Conservation (phyloP, 2,888 invertebrate species). For the Eubasilissa splendida region DNA sequence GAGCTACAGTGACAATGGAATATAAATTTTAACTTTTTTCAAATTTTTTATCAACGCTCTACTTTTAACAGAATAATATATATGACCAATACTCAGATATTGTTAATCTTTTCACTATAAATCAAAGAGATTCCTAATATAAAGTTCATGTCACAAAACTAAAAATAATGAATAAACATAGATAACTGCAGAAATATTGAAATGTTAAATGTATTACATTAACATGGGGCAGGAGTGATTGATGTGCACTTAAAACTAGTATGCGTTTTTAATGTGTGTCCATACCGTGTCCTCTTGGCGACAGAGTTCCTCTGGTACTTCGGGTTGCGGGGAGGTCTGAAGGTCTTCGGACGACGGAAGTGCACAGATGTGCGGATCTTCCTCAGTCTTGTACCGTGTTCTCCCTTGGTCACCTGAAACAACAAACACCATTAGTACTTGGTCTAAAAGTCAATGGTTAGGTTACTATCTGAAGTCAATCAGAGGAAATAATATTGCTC, state of each 20-base stretch:
- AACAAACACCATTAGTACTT: slow-evolving; percentile 24
- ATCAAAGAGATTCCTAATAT: slow-evolving; percentile 76
- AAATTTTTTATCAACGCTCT: too few relatives aligned
- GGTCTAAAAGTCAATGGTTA: background rate
- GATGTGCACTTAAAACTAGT: background rate
- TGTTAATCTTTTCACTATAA: slow-evolving; percentile 61
- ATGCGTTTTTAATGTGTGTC: background rate
- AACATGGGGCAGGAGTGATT: background rate
- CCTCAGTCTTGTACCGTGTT: slow-evolving; percentile 88
- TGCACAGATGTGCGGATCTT: slow-evolving; percentile 96
- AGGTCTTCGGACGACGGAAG: slow-evolving; percentile 95
- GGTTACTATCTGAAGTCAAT: slow-evolving; percentile 49
- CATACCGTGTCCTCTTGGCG: slow-evolving; percentile 91
- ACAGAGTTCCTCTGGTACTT: slow-evolving; percentile 97
- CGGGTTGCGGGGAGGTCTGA: slow-evolving; percentile 91
- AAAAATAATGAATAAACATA: background rate
- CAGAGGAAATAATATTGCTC: slow-evolving; percentile 60
- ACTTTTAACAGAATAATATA: too few relatives aligned
- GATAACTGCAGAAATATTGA: too few relatives aligned
- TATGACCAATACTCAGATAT: slow-evolving; percentile 39
- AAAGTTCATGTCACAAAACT: slow-evolving; percentile 54
- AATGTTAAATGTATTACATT: too few relatives aligned
- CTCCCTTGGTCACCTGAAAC: slow-evolving; percentile 88
- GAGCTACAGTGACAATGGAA: too few relatives aligned
- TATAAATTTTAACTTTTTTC: too few relatives aligned